phyloP scores from a whole-genome alignment of 2,888 invertebrate genomes.

The Mimachlamys varia region DNA sequence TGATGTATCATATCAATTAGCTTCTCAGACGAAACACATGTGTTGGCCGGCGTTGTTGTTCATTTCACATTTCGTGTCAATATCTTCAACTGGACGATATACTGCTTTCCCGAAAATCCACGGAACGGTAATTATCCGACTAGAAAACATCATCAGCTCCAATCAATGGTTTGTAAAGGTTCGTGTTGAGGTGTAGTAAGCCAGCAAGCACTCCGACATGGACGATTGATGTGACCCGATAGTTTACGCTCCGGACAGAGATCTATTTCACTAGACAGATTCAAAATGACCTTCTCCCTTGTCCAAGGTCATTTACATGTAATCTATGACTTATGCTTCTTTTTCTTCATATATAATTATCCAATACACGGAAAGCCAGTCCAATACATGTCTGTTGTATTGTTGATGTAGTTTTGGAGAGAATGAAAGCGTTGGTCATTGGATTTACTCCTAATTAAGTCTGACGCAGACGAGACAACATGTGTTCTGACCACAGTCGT shows the following conservation, averaged over 20 bases:
- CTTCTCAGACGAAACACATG: background rate
- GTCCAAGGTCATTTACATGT: background rate
- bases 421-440: background rate
- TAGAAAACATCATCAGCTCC: background rate
- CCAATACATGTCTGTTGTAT: no score
- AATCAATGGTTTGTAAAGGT: background rate
- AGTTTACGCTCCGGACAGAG: background rate
- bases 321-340: background rate
- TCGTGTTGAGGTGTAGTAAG: background rate
- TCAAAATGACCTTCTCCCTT: background rate
- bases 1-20: no score
- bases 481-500: no score
- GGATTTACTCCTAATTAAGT: no score
- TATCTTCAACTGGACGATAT: background rate
- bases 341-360: no score
- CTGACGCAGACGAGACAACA: no score
- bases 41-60: background rate
- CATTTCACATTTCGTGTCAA: constrained; percentile 2
- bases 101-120: background rate
- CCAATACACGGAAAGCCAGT: no score
- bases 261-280: background rate
- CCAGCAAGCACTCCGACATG: background rate
- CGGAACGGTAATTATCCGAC: background rate
- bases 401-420: background rate
- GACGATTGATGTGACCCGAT: background rate